Percentiles rank a stretch among this genome's conserved stretches.
These are phyloP conservation scores for Nemotelus pantherinus DNA, from an alignment of 2,888 invertebrate species.

Conservation along the genomic window DNA sequence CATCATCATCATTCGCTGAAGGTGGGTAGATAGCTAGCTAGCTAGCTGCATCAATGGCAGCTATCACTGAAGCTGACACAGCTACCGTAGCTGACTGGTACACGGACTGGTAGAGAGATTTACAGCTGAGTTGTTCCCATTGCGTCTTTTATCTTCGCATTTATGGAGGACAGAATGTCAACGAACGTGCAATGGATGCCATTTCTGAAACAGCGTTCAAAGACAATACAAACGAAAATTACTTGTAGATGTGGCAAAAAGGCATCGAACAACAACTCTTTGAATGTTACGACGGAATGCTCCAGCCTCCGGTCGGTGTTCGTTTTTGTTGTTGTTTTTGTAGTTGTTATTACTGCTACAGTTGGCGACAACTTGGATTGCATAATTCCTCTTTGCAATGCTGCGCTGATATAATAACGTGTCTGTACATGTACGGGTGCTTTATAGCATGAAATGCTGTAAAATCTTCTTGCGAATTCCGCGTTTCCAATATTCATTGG, in stretches of 20 bases:
- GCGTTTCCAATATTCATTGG: too few relatives aligned
- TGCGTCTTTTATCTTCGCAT: conserved; percentile 22
- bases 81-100: too few relatives aligned
- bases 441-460: background rate
- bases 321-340: conserved; percentile 2
- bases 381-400: conserved; percentile 34
- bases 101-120: background rate
- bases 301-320: too few relatives aligned
- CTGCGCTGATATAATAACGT: conserved; percentile 20
- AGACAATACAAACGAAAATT: conserved; percentile 8
- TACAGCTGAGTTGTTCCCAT: conserved; percentile 21
- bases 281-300: too few relatives aligned
- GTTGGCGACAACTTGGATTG: background rate
- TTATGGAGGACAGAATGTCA: conserved; percentile 44
- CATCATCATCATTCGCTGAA: background rate
- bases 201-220: conserved; percentile 1
- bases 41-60: too few relatives aligned
- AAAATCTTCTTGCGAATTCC: background rate
- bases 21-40: background rate
- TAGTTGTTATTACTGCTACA: background rate
- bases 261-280: background rate
- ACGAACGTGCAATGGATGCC: conserved; percentile 39
- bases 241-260: conserved; percentile 1
- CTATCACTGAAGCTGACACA: too few relatives aligned
- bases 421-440: background rate